Base-by-base conservation (phyloP, 2,797 vertebrate genomes). In the Rhinella marina region DNA sequence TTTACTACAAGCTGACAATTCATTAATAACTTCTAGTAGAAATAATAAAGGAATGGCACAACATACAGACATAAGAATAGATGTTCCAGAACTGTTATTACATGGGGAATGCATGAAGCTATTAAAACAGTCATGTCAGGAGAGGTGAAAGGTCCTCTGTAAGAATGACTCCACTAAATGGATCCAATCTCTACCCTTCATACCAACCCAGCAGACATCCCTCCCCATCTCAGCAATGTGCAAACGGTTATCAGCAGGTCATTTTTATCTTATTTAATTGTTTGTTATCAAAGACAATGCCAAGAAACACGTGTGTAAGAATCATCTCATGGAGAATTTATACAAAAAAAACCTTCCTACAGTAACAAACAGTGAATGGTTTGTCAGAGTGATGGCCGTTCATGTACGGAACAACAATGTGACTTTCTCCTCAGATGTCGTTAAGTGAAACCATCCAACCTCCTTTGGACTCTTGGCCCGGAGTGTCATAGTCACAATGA, bases 231-330 rank as follows among this genome's bases (percentile, higher is more conserved):
- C 54, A 61, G 21, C 70, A 62, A 50, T 76, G n/a, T 77, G 32
- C 48, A 87, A 50, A 27, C 57, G 32, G n/a, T 41, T 61, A 82
- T 77, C 73, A 82, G 62, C 75, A 81, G 56, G n/a, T 76, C 54
- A 90, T 92, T 90, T 93, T 93, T 95, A 96, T 97, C 97, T 78
- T 86, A 83, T 89, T 93, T 94, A 96, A 93, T 94, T 95, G 94
- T 95, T 96, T 94, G 94, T 96, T 97, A 96, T 96, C 95, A 97
- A 97, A 97, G 95, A 96, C 95, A 96, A 96, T 93, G 94, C 96
- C 95, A 95, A 94, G 93, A 95, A 97, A 97, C 95, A 95, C 91
- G 93, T 94, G 93, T 86, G 92, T 96, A 95, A 95, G 89, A 94
- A 94, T 92, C 91, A 92, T 88, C 92, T 95, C 93, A 94, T 93